Percentiles rank a stretch among this genome's conserved stretches.
Conservation (phyloP, 2,113 vertebrate genomes). For the Chrysemys picta region DNA sequence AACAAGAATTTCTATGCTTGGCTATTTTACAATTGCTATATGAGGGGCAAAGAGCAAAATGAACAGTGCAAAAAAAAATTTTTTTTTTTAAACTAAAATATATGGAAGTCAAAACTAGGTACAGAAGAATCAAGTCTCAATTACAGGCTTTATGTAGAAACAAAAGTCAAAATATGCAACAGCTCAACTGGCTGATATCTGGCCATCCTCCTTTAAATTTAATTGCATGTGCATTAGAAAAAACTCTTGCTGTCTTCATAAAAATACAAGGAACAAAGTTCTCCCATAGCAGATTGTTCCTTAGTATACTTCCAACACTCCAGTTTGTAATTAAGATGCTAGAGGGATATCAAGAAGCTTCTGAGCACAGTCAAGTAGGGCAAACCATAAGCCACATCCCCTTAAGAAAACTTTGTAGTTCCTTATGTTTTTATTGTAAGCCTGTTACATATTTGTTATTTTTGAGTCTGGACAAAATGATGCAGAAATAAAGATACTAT, state of each 20-base stretch:
- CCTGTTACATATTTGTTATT: neutral
- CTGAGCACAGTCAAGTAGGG: slow-evolving; percentile 53
- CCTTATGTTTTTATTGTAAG: slow-evolving; percentile 29
- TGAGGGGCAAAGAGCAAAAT: slow-evolving; percentile 59
- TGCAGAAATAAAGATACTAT: slow-evolving; percentile 25
- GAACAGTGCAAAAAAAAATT: slow-evolving; percentile 79
- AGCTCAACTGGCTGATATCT: slow-evolving; percentile 60
- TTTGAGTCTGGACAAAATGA: slow-evolving; percentile 45
- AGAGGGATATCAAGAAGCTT: slow-evolving; percentile 52
- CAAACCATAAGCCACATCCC: slow-evolving; percentile 41
- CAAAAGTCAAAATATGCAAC: slow-evolving; percentile 45
- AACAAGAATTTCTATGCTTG: slow-evolving; percentile 52
- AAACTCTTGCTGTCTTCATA: slow-evolving; percentile 48
- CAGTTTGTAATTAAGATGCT: slow-evolving; percentile 26
- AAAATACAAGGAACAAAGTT: slow-evolving; percentile 37
- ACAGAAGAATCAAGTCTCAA: slow-evolving; percentile 45
- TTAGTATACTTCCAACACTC: neutral
- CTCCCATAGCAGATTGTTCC: slow-evolving; percentile 9
- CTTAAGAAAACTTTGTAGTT: slow-evolving; percentile 26
- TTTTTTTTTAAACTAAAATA: slow-evolving; percentile 75
- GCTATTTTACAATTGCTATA: slow-evolving; percentile 63
- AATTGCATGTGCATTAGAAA: slow-evolving; percentile 63
- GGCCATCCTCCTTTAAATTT: slow-evolving; percentile 62
- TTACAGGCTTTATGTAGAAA: slow-evolving; percentile 41
- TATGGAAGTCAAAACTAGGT: slow-evolving; percentile 57